Evolutionary conservation across 2,888 invertebrate species (phyloP), one percentile per base, ranked within the genome.

Genomic region (Acheta domesticus): DNA sequence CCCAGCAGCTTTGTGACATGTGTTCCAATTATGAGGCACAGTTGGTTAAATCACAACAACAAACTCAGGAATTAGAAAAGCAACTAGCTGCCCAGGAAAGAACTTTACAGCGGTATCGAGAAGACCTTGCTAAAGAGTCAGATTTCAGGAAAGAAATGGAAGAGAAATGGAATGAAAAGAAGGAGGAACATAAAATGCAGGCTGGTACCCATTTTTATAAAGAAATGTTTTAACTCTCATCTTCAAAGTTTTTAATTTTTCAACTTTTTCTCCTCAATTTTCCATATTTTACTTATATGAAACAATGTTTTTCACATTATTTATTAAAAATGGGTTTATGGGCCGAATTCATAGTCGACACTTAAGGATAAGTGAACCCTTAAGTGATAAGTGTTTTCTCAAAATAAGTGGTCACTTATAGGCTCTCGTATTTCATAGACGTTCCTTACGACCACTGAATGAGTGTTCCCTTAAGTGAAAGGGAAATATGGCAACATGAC

Each of bases 1-100:
- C 62, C 11, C 62, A 62, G 62, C 62, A 14, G 14, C 62, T n/a
- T 8, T 98, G 98, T 87, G 94, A 93, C 87, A 95, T 96, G 93
- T 98, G 98, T 86, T 90, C 90, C 81, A 93, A 95, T 88, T 94
- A 95, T 86, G 93, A 97, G 89, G 89, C 92, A 81, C 93, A 95
- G 87, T 88, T 97, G 83, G 94, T 96, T 81, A 89, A 91, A 81
- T 91, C 94, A 83, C 96, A 97, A 86, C 89, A 89, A 80, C 86
- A 86, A 79, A 89, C 87, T 1, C 49, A 83, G 76, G 85, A 85
- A 79, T 80, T 85, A 78, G 83, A 85, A 82, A 84, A 86, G 81
- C 84, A 86, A 83, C 81, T 86, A 76, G 83, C 84, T 8, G 80
- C 84, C 12, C 49, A 75, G 14, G 85, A 91, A 82, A 90, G 90